These are phyloP conservation scores for Cantharis rustica DNA, from an alignment of 2,888 invertebrate species.

Conservation along the genomic window DNA sequence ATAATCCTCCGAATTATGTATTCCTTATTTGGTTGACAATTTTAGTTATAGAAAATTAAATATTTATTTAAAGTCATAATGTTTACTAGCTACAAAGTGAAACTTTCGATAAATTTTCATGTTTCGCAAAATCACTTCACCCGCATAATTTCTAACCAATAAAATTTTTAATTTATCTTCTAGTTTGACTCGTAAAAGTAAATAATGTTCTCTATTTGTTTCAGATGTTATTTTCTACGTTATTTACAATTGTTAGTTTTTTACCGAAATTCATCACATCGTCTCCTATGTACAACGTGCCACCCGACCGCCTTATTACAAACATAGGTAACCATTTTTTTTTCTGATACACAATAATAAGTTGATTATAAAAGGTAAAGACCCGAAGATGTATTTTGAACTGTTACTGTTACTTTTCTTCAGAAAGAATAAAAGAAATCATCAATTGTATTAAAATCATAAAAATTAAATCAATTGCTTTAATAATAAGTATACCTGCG, in stretches of 20 bases:
- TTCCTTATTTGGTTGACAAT: not conserved
- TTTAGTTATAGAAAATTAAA: not conserved
- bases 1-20: not conserved
- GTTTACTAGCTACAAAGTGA: not conserved
- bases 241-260: conserved; percentile 51
- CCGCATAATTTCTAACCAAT: not conserved
- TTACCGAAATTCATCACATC: conserved; percentile 49
- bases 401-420: no score
- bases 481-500: not conserved
- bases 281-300: conserved; percentile 56
- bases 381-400: no score
- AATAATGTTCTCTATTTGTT: conserved; percentile 37
- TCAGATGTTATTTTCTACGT: conserved; percentile 55
- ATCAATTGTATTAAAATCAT: no score
- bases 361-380: not conserved
- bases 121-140: not conserved
- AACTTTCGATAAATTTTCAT: not conserved
- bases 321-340: conserved; percentile 49
- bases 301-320: conserved; percentile 54
- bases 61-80: not conserved
- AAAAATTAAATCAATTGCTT: not conserved
- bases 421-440: not conserved
- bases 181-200: not conserved
- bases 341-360: not conserved
- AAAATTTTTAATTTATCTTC: not conserved